phyloP scores from a whole-genome alignment of 2,888 invertebrate genomes.

The Xylota segnis region DNA sequence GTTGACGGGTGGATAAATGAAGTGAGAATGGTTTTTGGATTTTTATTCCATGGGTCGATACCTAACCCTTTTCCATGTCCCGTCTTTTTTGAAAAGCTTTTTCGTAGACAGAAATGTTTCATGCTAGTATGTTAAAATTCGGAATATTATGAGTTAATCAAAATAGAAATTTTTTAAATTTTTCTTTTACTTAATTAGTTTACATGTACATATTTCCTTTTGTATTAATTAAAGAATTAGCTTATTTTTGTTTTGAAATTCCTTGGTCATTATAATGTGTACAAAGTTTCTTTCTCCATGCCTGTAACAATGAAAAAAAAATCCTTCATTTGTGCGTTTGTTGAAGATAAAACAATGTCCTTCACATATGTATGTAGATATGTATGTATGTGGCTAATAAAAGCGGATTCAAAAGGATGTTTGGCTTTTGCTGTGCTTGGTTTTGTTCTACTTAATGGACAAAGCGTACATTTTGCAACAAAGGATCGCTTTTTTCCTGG shows the following conservation, averaged over 20 bases:
- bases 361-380: too few relatives aligned
- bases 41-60: conserved; percentile 55
- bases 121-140: conserved; percentile 38
- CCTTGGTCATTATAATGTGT: conserved; percentile 26
- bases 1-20: conserved; percentile 67
- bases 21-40: conserved; percentile 59
- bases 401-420: conserved; percentile 60
- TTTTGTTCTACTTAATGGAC: conserved; percentile 69
- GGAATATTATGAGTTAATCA: conserved; percentile 59
- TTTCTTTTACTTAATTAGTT: conserved; percentile 65
- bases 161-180: conserved; percentile 63
- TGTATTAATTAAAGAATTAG: conserved; percentile 50
- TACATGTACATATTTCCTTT: conserved; percentile 39
- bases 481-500: conserved; percentile 45
- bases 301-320: conserved; percentile 46
- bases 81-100: conserved; percentile 12
- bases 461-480: conserved; percentile 66
- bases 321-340: conserved; percentile 46
- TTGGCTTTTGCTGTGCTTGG: conserved; percentile 67
- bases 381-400: conserved; percentile 17
- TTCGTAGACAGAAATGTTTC: conserved; percentile 21
- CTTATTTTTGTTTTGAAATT: conserved; percentile 57
- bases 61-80: conserved; percentile 46
- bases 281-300: conserved; percentile 21
- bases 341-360: conserved; percentile 62